Evolutionary conservation across 2,797 vertebrate species (phyloP).

Genomic region (Poecilia picta): DNA sequence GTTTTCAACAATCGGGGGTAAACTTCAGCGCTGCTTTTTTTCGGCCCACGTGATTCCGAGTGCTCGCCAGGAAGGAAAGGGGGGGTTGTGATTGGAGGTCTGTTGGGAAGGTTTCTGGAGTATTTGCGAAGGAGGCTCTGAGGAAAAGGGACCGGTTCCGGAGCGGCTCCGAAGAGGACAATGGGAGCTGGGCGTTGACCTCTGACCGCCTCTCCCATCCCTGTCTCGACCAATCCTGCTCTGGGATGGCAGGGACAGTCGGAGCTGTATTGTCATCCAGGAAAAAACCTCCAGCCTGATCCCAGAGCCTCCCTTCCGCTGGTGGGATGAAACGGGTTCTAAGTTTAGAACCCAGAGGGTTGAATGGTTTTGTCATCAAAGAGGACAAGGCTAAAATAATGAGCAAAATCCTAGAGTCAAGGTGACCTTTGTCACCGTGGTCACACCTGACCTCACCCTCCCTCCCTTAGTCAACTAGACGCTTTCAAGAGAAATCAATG

Average conservation of each 20-base stretch:
- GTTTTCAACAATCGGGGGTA: slow-evolving; percentile 37
- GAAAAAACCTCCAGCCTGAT: slow-evolving; percentile 51
- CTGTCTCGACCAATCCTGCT: slow-evolving; percentile 31
- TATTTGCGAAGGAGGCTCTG: slow-evolving; percentile 12
- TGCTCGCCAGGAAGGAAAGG: slow-evolving; percentile 69
- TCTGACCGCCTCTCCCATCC: slow-evolving; percentile 43
- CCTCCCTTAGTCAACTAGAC: slow-evolving; percentile 41
- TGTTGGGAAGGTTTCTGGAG: slow-evolving; percentile 34
- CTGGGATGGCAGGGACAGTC: slow-evolving; percentile 69
- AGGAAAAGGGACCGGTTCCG: slow-evolving; percentile 66
- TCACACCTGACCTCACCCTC: slow-evolving; percentile 31
- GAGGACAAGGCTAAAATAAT: slow-evolving; percentile 6
- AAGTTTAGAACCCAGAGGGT: slow-evolving; percentile 44
- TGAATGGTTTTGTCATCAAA: slow-evolving; percentile 40
- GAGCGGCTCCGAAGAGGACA: slow-evolving; percentile 61
- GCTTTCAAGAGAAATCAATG: slow-evolving; percentile 24
- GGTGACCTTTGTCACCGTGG: slow-evolving; percentile 43
- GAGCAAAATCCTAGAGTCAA: slow-evolving; percentile 24
- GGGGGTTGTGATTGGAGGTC: slow-evolving; percentile 68
- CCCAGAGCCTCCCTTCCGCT: slow-evolving; percentile 73
- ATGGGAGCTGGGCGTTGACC: slow-evolving; percentile 74
- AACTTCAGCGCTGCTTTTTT: slow-evolving; percentile 25
- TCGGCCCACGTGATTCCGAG: slow-evolving; percentile 45
- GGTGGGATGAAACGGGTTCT: slow-evolving; percentile 54
- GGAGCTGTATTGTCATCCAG: slow-evolving; percentile 71